Evolutionary conservation across 2,888 invertebrate species (phyloP).

Genomic region (Callyntrura guangdongensis): DNA sequence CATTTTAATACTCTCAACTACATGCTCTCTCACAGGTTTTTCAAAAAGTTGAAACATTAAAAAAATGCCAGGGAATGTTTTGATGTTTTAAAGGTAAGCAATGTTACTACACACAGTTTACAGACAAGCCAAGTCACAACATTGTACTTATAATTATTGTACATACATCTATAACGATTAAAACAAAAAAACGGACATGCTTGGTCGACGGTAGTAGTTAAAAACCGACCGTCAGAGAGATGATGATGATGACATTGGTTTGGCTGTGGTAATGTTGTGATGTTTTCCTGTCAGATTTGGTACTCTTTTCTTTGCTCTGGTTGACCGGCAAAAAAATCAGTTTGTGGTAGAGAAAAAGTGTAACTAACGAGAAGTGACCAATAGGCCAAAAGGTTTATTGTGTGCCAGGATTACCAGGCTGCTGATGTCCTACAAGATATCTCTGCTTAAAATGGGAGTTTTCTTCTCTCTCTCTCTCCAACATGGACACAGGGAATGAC

Average conservation of each 20-base stretch:
- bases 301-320: slow-evolving; percentile 6
- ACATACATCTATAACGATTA: slow-evolving; percentile 39
- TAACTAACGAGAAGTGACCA: slow-evolving; percentile 30
- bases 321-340: slow-evolving; percentile 34
- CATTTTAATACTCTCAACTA: slow-evolving; percentile 30
- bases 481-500: slow-evolving; percentile 12
- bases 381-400: background rate
- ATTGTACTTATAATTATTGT: slow-evolving; percentile 75
- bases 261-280: slow-evolving; percentile 34
- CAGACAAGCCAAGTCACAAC: slow-evolving; percentile 68
- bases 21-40: slow-evolving; percentile 5
- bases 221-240: background rate
- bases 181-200: slow-evolving; percentile 52
- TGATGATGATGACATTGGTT: background rate
- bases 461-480: slow-evolving; percentile 41
- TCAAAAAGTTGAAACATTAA: slow-evolving; percentile 51
- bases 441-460: slow-evolving; percentile 71
- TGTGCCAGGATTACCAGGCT: background rate
- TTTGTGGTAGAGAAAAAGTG: background rate
- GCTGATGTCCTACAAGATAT: slow-evolving; percentile 20
- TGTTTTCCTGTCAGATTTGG: slow-evolving; percentile 41
- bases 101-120: slow-evolving; percentile 63
- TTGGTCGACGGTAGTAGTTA: background rate
- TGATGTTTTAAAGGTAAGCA: slow-evolving; percentile 62
- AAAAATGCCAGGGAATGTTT: slow-evolving; percentile 39